These are phyloP conservation scores for Buathra laborator DNA, from an alignment of 2,888 invertebrate species.

Conservation along the genomic window DNA sequence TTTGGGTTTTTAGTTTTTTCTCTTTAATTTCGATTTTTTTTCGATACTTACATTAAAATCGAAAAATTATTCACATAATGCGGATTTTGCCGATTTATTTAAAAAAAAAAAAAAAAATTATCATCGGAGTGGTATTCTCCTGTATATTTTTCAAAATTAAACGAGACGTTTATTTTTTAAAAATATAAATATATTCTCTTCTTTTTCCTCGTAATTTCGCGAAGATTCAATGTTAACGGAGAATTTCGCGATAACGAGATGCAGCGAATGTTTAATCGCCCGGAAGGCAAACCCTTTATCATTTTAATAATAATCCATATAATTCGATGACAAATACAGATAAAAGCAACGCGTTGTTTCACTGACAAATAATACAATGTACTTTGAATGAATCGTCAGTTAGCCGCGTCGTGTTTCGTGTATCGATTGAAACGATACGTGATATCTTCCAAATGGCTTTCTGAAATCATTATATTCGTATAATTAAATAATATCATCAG, in stretches of 20 bases:
- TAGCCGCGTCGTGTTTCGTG: background rate
- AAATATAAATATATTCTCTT: no score
- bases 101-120: no score
- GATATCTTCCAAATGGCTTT: background rate
- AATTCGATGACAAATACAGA: background rate
- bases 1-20: no score
- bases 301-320: background rate
- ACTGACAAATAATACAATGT: background rate
- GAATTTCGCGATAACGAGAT: background rate
- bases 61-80: no score
- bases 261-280: background rate
- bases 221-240: background rate
- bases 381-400: background rate
- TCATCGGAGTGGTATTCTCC: no score
- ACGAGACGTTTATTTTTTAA: no score
- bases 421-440: background rate
- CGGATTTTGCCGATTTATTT: no score
- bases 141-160: no score
- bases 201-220: no score
- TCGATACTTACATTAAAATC: no score
- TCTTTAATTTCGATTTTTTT: no score
- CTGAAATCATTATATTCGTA: background rate
- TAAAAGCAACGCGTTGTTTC: background rate
- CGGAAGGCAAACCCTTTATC: background rate
- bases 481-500: background rate